Conservation (phyloP, 1,140 invertebrate genomes). For the Ptiloglossa arizonensis region DNA sequence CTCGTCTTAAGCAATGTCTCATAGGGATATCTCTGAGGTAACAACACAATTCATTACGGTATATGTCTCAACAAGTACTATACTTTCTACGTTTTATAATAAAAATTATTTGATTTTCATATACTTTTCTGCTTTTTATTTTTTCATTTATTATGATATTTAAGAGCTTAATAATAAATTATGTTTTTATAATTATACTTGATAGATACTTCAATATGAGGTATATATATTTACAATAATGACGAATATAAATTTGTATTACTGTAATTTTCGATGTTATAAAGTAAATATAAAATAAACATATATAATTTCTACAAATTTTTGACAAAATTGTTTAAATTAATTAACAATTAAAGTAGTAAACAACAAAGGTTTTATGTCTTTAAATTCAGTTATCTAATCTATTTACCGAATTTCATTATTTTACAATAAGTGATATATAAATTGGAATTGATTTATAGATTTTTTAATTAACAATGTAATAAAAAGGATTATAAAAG, state of each 20-base stretch:
- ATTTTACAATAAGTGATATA: background rate
- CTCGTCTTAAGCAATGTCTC: constrained; percentile 81
- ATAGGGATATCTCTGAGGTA: constrained; percentile 83
- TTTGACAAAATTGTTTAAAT: background rate
- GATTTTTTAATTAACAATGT: background rate
- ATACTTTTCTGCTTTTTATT: background rate
- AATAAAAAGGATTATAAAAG: background rate
- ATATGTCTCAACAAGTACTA: constrained; percentile 4
- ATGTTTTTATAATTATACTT: background rate
- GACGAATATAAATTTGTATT: background rate
- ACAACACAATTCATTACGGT: constrained; percentile 25
- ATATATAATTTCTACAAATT: constrained; percentile 8
- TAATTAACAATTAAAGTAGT: background rate
- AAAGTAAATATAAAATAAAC: background rate
- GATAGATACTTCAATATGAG: background rate
- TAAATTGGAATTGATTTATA: background rate
- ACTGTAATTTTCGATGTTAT: background rate
- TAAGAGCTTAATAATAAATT: constrained; percentile 5
- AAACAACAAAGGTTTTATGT: too few relatives aligned
- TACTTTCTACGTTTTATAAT: constrained; percentile 18
- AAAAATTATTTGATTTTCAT: constrained; percentile 6
- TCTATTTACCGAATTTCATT: background rate
- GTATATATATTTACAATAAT: background rate
- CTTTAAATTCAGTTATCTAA: background rate
- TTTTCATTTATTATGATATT: constrained; percentile 4